These are phyloP conservation scores for Hirtodrosophila cameraria DNA, from an alignment of 2,888 invertebrate species.

Conservation along the genomic window DNA sequence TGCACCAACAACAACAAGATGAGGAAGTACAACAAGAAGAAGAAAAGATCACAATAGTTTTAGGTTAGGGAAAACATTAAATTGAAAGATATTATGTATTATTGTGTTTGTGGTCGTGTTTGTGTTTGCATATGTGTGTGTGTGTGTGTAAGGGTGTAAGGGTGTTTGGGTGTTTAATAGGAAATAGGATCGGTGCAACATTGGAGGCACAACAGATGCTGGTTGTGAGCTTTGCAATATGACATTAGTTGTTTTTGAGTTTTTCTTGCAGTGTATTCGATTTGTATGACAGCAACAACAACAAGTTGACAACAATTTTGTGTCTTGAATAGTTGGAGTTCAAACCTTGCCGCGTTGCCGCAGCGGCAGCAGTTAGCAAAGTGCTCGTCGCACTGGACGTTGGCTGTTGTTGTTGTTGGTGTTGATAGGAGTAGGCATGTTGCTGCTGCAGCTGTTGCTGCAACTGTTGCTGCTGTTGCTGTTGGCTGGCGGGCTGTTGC, in stretches of 20 bases:
- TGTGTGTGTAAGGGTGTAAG: conserved; percentile 7
- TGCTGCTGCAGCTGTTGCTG: conserved; percentile 49
- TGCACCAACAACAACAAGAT: conserved; percentile 53
- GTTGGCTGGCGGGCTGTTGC: conserved; percentile 57
- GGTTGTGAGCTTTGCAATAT: conserved; percentile 58
- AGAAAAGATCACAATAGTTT: conserved; percentile 27
- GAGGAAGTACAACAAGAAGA: conserved; percentile 26
- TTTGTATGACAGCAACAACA: conserved; percentile 50
- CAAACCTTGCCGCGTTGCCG: conserved; percentile 86
- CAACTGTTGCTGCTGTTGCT: conserved; percentile 39
- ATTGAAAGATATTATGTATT: conserved; percentile 14
- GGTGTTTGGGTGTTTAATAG: conserved; percentile 5
- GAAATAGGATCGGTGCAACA: conserved; percentile 31
- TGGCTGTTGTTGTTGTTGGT: conserved; percentile 45
- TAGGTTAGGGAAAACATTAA: conserved; percentile 45
- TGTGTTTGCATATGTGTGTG: conserved; percentile 20
- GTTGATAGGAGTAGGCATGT: conserved; percentile 42
- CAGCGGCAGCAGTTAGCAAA: conserved; percentile 83
- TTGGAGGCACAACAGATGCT: conserved; percentile 41
- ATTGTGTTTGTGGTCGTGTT: conserved; percentile 13
- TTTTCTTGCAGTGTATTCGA: conserved; percentile 43
- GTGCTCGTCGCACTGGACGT: conserved; percentile 63
- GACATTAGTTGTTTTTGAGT: conserved; percentile 38
- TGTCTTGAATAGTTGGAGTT: conserved; percentile 53
- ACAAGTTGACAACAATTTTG: conserved; percentile 41